Evolutionary conservation across 2,888 invertebrate genomes (phyloP), one percentile per base, ranked within the genome.

Genomic region (Tachystola acroxantha): DNA sequence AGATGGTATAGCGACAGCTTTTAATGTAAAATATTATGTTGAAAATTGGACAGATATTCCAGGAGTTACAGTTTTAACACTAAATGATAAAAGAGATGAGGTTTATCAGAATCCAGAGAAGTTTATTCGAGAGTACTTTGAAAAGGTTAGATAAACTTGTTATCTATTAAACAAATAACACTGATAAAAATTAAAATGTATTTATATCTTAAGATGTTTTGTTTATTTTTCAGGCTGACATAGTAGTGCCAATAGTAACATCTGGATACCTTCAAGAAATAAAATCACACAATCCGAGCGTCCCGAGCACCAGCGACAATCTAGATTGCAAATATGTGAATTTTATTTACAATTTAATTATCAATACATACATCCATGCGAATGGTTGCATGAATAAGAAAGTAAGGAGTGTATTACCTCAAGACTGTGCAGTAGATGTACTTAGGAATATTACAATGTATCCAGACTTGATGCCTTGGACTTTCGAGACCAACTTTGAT

Each of bases 101-200:
- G 82, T 89, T 5, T 85, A 79, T 46, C 80, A 81, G 50, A 88
- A 82, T 53, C 88, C 88, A 34, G 88, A 88, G 44, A 87, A 86
- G 44, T 89, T 85, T 46, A 87, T 89, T 13, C 77, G 88, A 28
- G 86, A 89, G 58, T 86, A 88, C 62, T 88, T 89, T 62, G 84
- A 86, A 62, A 89, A 89, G 75, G 89, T 89, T 57, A 55, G 36
- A n/a, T n/a, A n/a, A n/a, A n/a, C n/a, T n/a, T n/a, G n/a, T n/a
- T n/a, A n/a, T n/a, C n/a, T n/a, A n/a, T n/a, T n/a, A n/a, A n/a
- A n/a, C n/a, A n/a, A n/a, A n/a, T n/a, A n/a, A n/a, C n/a, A n/a
- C n/a, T n/a, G n/a, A n/a, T n/a, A n/a, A n/a, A n/a, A n/a, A n/a
- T n/a, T n/a, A n/a, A n/a, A n/a, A n/a, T n/a, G n/a, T n/a, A n/a